Conservation (phyloP, 1,140 invertebrate species). For the Idris sp. region DNA sequence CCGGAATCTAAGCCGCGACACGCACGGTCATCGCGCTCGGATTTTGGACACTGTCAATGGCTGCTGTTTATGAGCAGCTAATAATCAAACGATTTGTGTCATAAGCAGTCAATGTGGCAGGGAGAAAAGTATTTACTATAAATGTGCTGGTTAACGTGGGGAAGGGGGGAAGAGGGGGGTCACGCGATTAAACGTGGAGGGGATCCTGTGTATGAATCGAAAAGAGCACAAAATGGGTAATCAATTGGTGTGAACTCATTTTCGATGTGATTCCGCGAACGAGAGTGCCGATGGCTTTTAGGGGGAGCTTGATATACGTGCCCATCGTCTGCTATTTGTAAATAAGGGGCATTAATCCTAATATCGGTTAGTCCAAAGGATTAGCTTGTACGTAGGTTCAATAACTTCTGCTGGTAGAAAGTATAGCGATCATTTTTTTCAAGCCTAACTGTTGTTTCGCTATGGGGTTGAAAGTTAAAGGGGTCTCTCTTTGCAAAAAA, state of each 20-base stretch:
- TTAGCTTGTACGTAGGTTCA: conserved; percentile 30
- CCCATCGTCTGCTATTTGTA: conserved; percentile 45
- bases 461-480: too few species aligned
- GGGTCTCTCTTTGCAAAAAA: too few species aligned
- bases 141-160: too few species aligned
- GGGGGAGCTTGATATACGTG: conserved; percentile 29
- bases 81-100: conserved; percentile 77
- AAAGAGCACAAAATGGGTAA: conserved; percentile 64
- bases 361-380: conserved; percentile 35
- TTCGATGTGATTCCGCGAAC: conserved; percentile 37
- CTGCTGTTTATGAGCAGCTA: conserved; percentile 73
- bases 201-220: conserved; percentile 52
- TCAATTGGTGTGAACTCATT: conserved; percentile 59
- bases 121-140: too few species aligned
- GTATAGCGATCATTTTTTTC: too few species aligned
- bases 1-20: conserved; percentile 24
- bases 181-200: conserved; percentile 43
- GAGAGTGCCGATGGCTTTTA: conserved; percentile 3
- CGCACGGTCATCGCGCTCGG: conserved; percentile 64
- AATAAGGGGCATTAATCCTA: conserved; percentile 54
- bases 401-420: conserved; percentile 7
- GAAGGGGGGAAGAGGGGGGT: too few species aligned
- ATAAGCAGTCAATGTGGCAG: conserved; percentile 69
- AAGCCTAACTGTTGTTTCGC: too few species aligned
- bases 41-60: conserved; percentile 69